Evolutionary conservation across 64 coral and sea anemone species (phyloP), one percentile per base, ranked within the genome.

Genomic region (Pocillopora damicornis): DNA sequence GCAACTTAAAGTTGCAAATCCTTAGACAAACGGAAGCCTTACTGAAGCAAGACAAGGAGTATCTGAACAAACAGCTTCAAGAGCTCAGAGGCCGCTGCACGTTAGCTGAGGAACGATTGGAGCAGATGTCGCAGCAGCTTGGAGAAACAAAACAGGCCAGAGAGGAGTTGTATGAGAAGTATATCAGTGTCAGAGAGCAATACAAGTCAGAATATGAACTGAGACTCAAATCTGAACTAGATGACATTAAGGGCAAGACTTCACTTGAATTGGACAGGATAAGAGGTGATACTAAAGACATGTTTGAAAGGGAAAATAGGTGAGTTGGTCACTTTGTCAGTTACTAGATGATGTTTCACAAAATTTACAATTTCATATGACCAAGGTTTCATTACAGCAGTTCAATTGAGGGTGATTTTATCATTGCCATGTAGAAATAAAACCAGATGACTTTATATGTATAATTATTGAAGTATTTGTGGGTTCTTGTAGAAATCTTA

Each of bases 271-370:
- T 99, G 73, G 90, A 99, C 18, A 94, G 83, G 67, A 93, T 99
- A 62, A 95, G 93, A 89, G 79, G 75, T 63, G 88, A 99, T 34
- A 90, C 93, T 58, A 94, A 91, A 73, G 96, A 95, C 45, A 95
- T 99, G 96, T 99, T 92, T 93, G 96, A 99, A 45, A 87, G 96
- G 71, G 96, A 99, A 89, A 99, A 99, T 88, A 99, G 93, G 90
- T 90, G 61, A 74, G 74, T 59, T 35, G 13, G 12, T 37, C n/a
- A 10, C 15, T 16, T 76, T 30, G 30, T 30, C 30, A 30, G 30
- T 30, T 30, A 30, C 30, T 30, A 0, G 30, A 30, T 30, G 30
- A 30, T 30, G 30, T 30, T 30, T 30, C 30, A 30, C 30, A 30
- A 30, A 30, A 30, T 30, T 30, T 30, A 30, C 30, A 30, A 30